Percentiles rank a stretch among this genome's conserved stretches.
Evolutionary conservation across 2,113 vertebrate genomes (phyloP).

Genomic region (Lonchura striata): DNA sequence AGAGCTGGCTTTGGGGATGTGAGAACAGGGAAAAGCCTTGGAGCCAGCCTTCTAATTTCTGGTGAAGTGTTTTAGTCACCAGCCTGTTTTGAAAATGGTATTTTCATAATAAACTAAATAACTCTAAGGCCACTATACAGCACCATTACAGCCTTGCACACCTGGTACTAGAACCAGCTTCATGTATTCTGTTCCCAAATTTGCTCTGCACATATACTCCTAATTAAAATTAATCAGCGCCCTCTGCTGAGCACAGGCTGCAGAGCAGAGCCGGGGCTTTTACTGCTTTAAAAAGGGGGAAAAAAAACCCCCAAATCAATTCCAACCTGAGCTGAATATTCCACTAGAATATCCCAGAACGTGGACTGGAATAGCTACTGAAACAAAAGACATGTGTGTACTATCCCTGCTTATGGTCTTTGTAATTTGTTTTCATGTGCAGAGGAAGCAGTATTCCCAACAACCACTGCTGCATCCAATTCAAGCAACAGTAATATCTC

Average conservation of each 20-base stretch:
- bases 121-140: neutral
- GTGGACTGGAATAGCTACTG: neutral
- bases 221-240: neutral
- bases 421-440: neutral
- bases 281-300: neutral
- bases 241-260: neutral
- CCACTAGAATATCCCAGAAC: neutral
- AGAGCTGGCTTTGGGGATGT: neutral
- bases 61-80: neutral
- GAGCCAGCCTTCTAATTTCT: neutral
- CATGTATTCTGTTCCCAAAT: neutral
- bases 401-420: neutral
- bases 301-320: neutral
- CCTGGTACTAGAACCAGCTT: neutral
- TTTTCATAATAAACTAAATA: neutral
- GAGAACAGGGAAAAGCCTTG: neutral
- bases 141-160: neutral
- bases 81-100: neutral
- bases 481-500: neutral
- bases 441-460: neutral
- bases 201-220: neutral
- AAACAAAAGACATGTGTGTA: accelerated
- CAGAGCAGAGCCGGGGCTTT: neutral
- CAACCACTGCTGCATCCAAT: neutral
- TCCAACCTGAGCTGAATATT: neutral